These are phyloP conservation scores for Dryas iulia DNA, from an alignment of 1,140 invertebrate genomes.

Conservation along the genomic window DNA sequence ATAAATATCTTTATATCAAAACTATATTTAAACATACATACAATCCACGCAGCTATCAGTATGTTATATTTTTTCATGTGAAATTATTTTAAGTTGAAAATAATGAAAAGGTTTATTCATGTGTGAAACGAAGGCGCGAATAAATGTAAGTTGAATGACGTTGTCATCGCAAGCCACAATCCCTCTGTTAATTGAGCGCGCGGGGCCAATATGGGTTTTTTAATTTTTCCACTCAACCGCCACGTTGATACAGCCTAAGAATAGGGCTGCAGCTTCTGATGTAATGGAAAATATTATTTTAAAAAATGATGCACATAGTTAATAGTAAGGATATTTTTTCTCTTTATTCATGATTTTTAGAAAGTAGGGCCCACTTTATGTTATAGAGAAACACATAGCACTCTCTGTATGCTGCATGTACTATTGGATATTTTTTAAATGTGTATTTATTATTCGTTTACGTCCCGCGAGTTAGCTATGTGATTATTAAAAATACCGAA, in stretches of 20 bases:
- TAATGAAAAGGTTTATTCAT: conserved; percentile 50
- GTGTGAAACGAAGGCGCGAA: conserved; percentile 56
- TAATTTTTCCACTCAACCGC: conserved; percentile 67
- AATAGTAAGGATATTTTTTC: too few relatives aligned
- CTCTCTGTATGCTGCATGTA: too few relatives aligned
- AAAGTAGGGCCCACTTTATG: too few relatives aligned
- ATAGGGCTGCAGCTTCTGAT: conserved; percentile 41
- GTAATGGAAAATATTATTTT: background rate
- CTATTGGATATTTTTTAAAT: too few relatives aligned
- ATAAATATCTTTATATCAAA: background rate
- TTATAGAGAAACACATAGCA: too few relatives aligned
- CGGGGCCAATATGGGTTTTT: conserved; percentile 71
- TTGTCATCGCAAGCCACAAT: conserved; percentile 59
- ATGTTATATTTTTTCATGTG: background rate
- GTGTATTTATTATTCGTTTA: too few relatives aligned
- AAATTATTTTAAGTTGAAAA: conserved; percentile 21
- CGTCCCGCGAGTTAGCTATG: too few relatives aligned
- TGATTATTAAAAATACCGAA: too few relatives aligned
- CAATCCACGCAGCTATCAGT: background rate
- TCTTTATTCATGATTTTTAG: too few relatives aligned
- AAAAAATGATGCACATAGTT: too few relatives aligned
- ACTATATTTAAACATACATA: background rate
- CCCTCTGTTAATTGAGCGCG: conserved; percentile 74
- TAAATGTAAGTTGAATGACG: conserved; percentile 51
- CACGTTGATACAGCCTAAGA: conserved; percentile 35